phyloP scores from a whole-genome alignment of 1,140 invertebrate genomes.

The Epicauta chinensis region DNA sequence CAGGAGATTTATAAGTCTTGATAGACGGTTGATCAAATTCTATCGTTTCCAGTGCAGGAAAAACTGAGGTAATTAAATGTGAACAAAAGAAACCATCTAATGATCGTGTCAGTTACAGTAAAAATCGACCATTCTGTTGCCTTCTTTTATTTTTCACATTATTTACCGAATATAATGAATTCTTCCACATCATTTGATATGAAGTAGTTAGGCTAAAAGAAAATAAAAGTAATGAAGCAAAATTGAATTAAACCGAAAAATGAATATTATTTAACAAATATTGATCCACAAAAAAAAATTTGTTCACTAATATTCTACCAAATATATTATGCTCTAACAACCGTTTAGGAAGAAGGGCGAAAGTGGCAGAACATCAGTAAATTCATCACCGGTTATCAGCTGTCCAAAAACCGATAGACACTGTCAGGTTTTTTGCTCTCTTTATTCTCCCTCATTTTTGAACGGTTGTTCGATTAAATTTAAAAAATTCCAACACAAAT shows the following conservation, averaged over 20 bases:
- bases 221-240: too few relatives aligned
- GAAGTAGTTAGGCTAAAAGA: too few relatives aligned
- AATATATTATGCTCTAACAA: background rate
- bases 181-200: background rate
- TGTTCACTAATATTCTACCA: too few relatives aligned
- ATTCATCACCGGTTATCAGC: conserved; percentile 16
- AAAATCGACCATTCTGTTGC: conserved; percentile 7
- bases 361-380: conserved; percentile 7
- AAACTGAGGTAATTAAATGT: conserved; percentile 9
- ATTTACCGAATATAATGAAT: conserved; percentile 5
- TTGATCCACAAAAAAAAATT: too few relatives aligned
- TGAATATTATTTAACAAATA: too few relatives aligned
- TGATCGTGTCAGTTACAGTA: conserved; percentile 14
- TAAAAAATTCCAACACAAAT: too few relatives aligned
- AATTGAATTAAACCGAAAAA: too few relatives aligned
- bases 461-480: too few relatives aligned
- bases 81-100: conserved; percentile 9
- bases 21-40: background rate
- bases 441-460: too few relatives aligned
- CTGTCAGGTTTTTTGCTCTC: conserved; percentile 1
- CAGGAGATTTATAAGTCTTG: background rate
- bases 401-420: conserved; percentile 11
- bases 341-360: conserved; percentile 9
- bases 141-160: background rate
- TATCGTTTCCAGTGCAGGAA: background rate